Conservation (phyloP, 2,113 vertebrate species). For the Oreochromis aureus region DNA sequence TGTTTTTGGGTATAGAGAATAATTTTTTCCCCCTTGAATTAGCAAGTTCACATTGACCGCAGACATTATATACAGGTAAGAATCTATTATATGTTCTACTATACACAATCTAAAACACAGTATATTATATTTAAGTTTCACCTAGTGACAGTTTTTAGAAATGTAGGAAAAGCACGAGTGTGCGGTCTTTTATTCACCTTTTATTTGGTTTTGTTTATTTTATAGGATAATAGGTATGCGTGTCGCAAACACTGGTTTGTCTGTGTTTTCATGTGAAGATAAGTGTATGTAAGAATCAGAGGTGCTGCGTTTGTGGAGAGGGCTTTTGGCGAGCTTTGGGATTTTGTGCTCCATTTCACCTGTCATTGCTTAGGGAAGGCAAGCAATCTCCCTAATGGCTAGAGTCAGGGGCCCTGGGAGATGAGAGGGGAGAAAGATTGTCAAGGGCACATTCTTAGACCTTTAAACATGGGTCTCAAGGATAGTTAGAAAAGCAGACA, state of each 20-base stretch:
- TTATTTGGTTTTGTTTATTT: background rate
- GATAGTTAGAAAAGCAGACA: slow-evolving; percentile 43
- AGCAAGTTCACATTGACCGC: background rate
- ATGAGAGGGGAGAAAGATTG: slow-evolving; percentile 4
- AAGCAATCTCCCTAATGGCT: slow-evolving; percentile 63
- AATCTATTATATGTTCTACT: background rate
- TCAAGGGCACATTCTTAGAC: slow-evolving; percentile 46
- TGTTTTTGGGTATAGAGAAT: background rate
- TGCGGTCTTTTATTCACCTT: background rate
- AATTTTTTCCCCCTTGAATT: background rate
- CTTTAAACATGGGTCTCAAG: slow-evolving; percentile 45
- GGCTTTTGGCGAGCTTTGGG: slow-evolving; percentile 17
- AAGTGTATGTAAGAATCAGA: slow-evolving; percentile 29
- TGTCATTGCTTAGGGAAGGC: slow-evolving; percentile 57
- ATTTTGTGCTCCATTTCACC: slow-evolving; percentile 70
- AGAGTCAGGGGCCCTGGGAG: slow-evolving; percentile 34
- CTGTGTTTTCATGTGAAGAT: background rate
- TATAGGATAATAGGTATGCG: background rate
- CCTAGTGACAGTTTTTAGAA: background rate
- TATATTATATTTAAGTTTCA: background rate
- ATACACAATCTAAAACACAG: background rate
- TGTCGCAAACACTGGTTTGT: background rate
- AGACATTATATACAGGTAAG: background rate
- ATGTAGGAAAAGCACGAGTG: background rate
- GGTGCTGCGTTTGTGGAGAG: background rate